A percentile compares a stretch with the other conserved stretches of the same genome.
Conservation (phyloP, 2,888 invertebrate genomes). For the Chesias legatella region DNA sequence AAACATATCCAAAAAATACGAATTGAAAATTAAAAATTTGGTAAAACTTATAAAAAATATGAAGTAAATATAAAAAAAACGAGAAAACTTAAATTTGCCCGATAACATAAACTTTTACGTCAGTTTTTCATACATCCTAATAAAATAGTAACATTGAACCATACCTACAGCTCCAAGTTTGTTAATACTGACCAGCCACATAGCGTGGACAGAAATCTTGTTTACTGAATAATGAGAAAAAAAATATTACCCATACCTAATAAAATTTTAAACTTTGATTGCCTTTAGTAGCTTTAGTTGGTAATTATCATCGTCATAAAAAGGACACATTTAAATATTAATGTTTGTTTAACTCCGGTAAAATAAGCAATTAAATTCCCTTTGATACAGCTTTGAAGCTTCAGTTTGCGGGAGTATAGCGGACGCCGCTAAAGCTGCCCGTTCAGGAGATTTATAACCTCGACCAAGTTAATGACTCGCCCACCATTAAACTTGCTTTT, state of each 20-base stretch:
- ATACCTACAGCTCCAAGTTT: slow-evolving; percentile 10
- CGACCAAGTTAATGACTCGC: slow-evolving; percentile 65
- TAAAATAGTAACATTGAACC: slow-evolving; percentile 15
- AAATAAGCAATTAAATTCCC: slow-evolving; percentile 61
- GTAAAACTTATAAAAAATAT: too few relatives aligned
- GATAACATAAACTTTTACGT: slow-evolving; percentile 6
- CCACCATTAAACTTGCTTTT: slow-evolving; percentile 59
- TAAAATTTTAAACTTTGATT: slow-evolving; percentile 18
- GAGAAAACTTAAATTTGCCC: too few relatives aligned
- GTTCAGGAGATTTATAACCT: slow-evolving; percentile 69
- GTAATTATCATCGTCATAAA: slow-evolving; percentile 38
- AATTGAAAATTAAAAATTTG: too few relatives aligned
- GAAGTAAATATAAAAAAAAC: too few relatives aligned
- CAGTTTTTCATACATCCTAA: slow-evolving; percentile 8
- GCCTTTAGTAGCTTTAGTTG: slow-evolving; percentile 29
- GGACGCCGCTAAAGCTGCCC: slow-evolving; percentile 57
- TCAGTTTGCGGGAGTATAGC: slow-evolving; percentile 53
- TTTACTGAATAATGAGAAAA: slow-evolving; percentile 15
- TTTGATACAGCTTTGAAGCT: slow-evolving; percentile 60
- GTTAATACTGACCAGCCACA: slow-evolving; percentile 12
- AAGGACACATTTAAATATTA: slow-evolving; percentile 43
- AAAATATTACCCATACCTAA: slow-evolving; percentile 19
- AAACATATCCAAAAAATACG: too few relatives aligned
- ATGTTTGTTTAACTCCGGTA: slow-evolving; percentile 48
- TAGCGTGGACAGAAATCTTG: slow-evolving; percentile 7